Base-by-base conservation (phyloP, 2,888 invertebrate species). In the Ophion slaviceki region DNA sequence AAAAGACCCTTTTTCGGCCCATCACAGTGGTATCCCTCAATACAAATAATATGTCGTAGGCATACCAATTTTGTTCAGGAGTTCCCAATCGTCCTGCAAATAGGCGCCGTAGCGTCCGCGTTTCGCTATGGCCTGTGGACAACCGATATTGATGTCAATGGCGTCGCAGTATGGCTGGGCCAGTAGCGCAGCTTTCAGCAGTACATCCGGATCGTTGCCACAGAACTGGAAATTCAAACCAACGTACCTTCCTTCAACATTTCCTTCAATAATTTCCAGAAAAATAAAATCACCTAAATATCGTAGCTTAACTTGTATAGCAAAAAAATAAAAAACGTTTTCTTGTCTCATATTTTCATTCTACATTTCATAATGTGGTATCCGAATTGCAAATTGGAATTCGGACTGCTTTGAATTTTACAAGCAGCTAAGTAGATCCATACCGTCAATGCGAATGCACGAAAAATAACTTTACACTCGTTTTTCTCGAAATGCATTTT, bases 121-220 rank as follows among this genome's bases (percentile, higher is more conserved):
- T 93, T 98, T 98, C 0, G 99, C 99, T 90, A 99, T 99, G 28
- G 98, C 97, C 94, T 99, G 99, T 0, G 99, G 99, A 94, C 99
- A 99, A 4, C 99, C 99, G 86, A 99, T 96, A 95, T 99, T 99
- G 77, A 99, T 96, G 94, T 99, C 99, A 86, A 99, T 96, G 8
- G 98, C 99, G 95, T 99, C 98, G 95, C 99, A 99, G 90, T 96
- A 95, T 72, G 96, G 96, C 94, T 98, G 97, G 7, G 98, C 99
- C 66, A 98, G 94, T 88, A 97, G 95, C 1, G 98, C 98, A 53
- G 99, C 99, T 93, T 97, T 96, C 84, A 98, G 95, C 93, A 99
- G 95, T 45, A 96, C 96, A 86, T 97, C 96, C 17, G 99, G 97
- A 94, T 99, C 98, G 94, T 99, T 99, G 6, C 99, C 99, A 94